Percentiles rank a stretch among this genome's conserved stretches.
These are phyloP conservation scores for Eupithecia dodoneata DNA, from an alignment of 2,888 invertebrate genomes.

Conservation along the genomic window DNA sequence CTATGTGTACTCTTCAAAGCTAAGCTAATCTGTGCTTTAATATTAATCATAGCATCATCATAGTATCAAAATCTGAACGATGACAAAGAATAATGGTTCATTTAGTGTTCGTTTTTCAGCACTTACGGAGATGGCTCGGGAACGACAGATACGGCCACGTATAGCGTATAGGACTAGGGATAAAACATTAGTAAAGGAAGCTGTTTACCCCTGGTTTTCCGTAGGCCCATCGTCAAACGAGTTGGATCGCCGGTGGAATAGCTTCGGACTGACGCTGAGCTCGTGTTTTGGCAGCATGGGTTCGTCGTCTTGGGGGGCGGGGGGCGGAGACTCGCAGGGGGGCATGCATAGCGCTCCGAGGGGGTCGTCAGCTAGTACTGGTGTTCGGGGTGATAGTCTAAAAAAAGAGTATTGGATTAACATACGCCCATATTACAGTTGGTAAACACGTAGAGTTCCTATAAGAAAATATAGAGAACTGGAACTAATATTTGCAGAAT, in stretches of 20 bases:
- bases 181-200: constrained; percentile 56
- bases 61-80: no score
- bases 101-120: no score
- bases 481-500: no score
- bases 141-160: no score
- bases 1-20: not conserved
- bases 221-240: constrained; percentile 83
- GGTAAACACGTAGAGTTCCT: not conserved
- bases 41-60: no score
- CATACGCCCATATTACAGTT: not conserved
- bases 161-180: not conserved
- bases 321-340: constrained; percentile 43
- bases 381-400: constrained; percentile 90
- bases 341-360: constrained; percentile 88
- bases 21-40: not conserved
- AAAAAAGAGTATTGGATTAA: not conserved
- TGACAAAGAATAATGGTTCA: no score
- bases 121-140: no score
- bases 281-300: constrained; percentile 68
- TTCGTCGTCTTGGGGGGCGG: constrained; percentile 48
- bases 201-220: constrained; percentile 71
- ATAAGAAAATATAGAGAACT: not conserved
- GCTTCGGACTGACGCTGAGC: constrained; percentile 87
- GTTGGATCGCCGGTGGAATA: constrained; percentile 85
- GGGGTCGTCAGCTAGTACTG: constrained; percentile 96